Evolutionary conservation across 2,888 invertebrate species (phyloP).

Genomic region (Rhagophthalmus giganteus): DNA sequence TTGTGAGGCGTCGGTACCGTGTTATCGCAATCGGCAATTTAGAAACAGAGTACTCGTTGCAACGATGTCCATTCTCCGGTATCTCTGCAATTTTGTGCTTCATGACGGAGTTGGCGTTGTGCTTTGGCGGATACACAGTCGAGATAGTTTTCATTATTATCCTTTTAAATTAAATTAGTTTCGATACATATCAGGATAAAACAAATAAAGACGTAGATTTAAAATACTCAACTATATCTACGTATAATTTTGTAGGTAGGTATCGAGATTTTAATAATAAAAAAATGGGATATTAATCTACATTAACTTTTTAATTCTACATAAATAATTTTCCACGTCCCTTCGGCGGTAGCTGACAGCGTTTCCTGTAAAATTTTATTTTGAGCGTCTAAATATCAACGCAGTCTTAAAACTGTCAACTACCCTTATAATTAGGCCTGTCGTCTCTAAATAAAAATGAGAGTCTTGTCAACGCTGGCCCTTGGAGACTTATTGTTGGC

Average conservation of each 20-base stretch:
- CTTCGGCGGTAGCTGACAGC: not conserved
- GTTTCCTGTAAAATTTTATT: not conserved
- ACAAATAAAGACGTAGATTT: not conserved
- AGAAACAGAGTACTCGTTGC: slow-evolving; percentile 20
- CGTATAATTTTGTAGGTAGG: no score
- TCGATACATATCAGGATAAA: not conserved
- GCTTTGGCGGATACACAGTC: slow-evolving; percentile 2
- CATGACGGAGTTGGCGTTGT: slow-evolving; percentile 13
- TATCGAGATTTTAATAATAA: not conserved
- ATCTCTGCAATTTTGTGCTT: slow-evolving; percentile 25
- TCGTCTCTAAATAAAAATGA: no score
- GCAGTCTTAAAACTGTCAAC: not conserved
- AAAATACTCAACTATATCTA: no score
- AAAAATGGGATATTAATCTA: not conserved
- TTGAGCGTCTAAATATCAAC: not conserved
- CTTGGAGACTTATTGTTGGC: no score
- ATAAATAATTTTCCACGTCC: not conserved
- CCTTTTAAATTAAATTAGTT: slow-evolving; percentile 5
- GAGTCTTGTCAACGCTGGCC: no score
- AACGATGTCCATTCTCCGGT: slow-evolving; percentile 27
- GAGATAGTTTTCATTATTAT: slow-evolving; percentile 14
- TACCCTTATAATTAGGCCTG: no score
- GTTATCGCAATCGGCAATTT: slow-evolving; percentile 23
- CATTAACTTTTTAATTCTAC: not conserved
- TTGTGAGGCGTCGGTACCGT: slow-evolving; percentile 9